Conservation (phyloP, 2,797 vertebrate genomes). For the Sebastes oblongus region DNA sequence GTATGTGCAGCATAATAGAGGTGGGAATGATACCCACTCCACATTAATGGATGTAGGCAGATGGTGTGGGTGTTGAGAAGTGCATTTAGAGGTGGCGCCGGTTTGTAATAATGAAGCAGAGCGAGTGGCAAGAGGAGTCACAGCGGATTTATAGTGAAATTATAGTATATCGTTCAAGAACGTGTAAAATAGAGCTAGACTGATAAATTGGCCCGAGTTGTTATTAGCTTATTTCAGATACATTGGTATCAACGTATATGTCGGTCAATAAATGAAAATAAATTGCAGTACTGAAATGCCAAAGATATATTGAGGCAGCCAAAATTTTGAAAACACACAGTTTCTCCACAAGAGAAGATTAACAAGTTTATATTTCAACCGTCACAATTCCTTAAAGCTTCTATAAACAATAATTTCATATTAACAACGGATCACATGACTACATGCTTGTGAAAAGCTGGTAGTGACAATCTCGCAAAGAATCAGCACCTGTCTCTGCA, state of each 20-base stretch:
- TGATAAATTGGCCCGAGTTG: background rate
- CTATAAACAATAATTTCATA: background rate
- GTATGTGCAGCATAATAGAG: background rate
- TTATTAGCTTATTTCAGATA: background rate
- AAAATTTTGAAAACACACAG: background rate
- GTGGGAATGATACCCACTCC: conserved; percentile 37
- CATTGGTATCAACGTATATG: background rate
- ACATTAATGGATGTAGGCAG: conserved; percentile 60
- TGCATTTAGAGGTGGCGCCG: conserved; percentile 39
- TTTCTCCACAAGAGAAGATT: background rate
- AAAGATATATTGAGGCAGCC: background rate
- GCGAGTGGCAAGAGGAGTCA: background rate
- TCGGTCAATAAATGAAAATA: background rate
- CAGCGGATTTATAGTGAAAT: conserved; percentile 8
- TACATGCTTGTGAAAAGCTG: background rate
- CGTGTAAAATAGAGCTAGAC: background rate
- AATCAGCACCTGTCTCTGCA: background rate
- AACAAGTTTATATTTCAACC: background rate
- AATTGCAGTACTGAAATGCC: background rate
- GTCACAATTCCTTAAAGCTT: background rate
- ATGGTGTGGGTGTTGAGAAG: conserved; percentile 51
- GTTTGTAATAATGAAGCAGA: conserved; percentile 34
- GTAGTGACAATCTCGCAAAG: no score
- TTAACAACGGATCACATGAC: background rate
- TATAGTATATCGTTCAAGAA: background rate